phyloP scores from a whole-genome alignment of 2,113 vertebrate species.

The Campylomormyrus tamandua region DNA sequence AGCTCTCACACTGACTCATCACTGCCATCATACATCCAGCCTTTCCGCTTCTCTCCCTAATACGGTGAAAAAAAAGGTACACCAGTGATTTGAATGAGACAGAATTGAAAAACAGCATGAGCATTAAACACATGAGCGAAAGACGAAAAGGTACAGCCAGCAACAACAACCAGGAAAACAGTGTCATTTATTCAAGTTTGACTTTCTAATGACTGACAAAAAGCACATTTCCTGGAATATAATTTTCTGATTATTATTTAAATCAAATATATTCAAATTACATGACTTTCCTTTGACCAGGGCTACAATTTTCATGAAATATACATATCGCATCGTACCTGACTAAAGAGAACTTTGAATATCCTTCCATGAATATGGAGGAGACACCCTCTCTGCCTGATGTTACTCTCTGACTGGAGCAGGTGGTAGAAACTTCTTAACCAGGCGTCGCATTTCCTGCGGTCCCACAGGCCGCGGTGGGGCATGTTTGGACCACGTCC shows the following conservation, averaged over 20 bases:
- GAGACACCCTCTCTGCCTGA: not conserved
- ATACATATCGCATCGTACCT: not conserved
- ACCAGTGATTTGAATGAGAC: not conserved
- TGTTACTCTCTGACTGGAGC: not conserved
- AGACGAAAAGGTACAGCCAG: not conserved
- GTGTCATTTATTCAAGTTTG: not conserved
- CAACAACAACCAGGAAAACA: too few relatives aligned
- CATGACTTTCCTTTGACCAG: not conserved
- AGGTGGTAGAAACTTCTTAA: not conserved
- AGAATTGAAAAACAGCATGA: not conserved
- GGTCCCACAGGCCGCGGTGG: not conserved
- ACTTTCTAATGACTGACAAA: slow-evolving; percentile 2
- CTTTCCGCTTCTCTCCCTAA: not conserved
- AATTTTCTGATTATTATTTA: not conserved
- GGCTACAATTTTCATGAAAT: not conserved
- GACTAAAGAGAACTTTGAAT: not conserved
- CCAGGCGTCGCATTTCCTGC: not conserved
- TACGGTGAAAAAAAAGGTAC: not conserved
- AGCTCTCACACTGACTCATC: not conserved
- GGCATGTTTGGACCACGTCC: slow-evolving; percentile 21
- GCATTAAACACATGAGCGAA: not conserved
- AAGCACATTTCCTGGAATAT: not conserved
- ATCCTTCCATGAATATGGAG: not conserved
- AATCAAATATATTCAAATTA: slow-evolving; percentile 1
- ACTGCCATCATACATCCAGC: not conserved